Base-by-base conservation (phyloP, 2,888 invertebrate species). In the Eubasilissa splendida region DNA sequence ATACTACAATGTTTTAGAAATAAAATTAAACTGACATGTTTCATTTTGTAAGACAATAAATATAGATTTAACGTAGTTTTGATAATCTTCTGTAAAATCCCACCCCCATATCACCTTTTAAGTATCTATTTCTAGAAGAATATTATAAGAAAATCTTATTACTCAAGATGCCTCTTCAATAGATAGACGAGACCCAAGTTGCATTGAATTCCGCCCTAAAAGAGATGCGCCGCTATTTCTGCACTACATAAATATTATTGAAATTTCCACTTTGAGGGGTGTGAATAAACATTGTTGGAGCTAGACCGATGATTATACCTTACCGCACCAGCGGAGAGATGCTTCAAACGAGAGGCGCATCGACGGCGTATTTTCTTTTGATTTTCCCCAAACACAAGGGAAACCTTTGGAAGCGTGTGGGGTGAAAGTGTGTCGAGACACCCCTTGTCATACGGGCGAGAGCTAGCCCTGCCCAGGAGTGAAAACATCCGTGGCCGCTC, bases 361-460 rank as follows among this genome's bases (percentile, higher is more conserved):
- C 79, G 77, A 66, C 75, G 76, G 80, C 56, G 80, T 82, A 80
- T 82, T 82, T 82, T 82, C 82, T 82, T 82, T 82, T 82, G 82
- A 82, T 82, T 82, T 82, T 82, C 82, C 73, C 78, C 78, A 66
- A 74, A 59, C 75, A 77, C 74, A 59, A 42, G 76, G 70, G 71
- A 76, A 78, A 54, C 54, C 75, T 75, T 81, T 60, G 66, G 60
- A 75, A 70, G 75, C 53, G 76, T 63, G 77, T 74, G 80, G 82
- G 80, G 82, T 77, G 82, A 81, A 79, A 81, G 76, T 73, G 80
- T 71, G 76, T 73, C 56, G 75, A 73, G 78, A 77, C 63, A 14
- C 77, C 78, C 78, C 73, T 71, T n/a, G 53, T 50, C 31, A 50
- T 63, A 50, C 22, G 22, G n/a, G 59, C 42, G 58, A 42, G 70